Base-by-base conservation (phyloP, 2,797 vertebrate genomes). In the Semotilus atromaculatus region DNA sequence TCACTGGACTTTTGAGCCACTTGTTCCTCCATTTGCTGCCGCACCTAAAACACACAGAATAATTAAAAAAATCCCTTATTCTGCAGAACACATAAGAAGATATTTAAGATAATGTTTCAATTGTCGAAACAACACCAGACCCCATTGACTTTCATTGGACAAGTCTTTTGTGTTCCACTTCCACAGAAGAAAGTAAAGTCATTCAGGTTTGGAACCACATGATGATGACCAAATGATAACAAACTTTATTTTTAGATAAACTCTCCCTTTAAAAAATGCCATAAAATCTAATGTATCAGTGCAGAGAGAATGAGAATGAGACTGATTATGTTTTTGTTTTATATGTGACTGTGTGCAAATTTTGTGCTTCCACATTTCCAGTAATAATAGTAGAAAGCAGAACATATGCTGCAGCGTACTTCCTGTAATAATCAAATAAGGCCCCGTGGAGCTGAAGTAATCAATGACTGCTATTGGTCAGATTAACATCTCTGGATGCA, bases 1-100 rank as follows among this genome's bases (percentile, higher is more conserved):
- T 99, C 97, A 0, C 93, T 96, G 36, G 97, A 98, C 90, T 99
- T 99, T 93, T 98, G 97, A 18, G 97, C 97, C 86, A 99, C 96
- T 92, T 99, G 95, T 88, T 97, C 95, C 91, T 99, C 98, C 97
- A 99, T 97, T 92, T 98, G 93, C 91, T 96, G 96, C 55, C 98
- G 96, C 71, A 98, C 96, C 98, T 99, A 90, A 81, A 0, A 53
- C 43, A 68, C 16, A 34, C 43, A 29, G 4, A 43, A 26, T 60
- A 3, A 26, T 6, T 18, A 0, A 5, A 60, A n/a, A 60, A 14
- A 60, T 6, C 38, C 11, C 26, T 23, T 76, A 31, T 43, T 55
- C 45, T 31, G 31, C 21, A 29, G 4, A 58, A n/a, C 51, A 58
- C 21, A 48, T 51, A 48, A 48, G 40, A 48, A 3, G n/a, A 26